Evolutionary conservation across 2,797 vertebrate species (phyloP).

Genomic region (Acrossocheilus wenchowensis): DNA sequence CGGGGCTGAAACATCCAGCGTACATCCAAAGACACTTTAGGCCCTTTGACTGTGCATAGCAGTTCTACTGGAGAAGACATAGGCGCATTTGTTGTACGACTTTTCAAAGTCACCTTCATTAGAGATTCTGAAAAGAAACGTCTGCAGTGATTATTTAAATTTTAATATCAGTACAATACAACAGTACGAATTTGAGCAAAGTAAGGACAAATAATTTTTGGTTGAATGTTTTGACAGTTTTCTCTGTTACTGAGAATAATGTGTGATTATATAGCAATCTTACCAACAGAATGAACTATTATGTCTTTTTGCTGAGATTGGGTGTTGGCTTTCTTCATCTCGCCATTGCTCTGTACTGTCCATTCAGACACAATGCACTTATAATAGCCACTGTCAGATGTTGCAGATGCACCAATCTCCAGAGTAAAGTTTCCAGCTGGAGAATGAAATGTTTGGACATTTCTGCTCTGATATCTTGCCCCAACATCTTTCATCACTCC

Average conservation of each 20-base stretch:
- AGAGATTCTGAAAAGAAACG: conserved; percentile 62
- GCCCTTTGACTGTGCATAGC: conserved; percentile 67
- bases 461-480: conserved; percentile 48
- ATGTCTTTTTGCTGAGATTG: conserved; percentile 61
- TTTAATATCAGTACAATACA: not conserved
- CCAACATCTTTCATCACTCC: conserved; percentile 65
- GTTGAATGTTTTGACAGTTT: not conserved
- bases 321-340: conserved; percentile 59
- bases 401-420: conserved; percentile 68
- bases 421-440: conserved; percentile 65
- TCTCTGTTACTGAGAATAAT: not conserved
- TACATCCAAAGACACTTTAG: conserved; percentile 65
- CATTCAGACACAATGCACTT: conserved; percentile 83
- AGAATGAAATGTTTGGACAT: conserved; percentile 61
- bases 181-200: not conserved
- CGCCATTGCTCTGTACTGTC: conserved; percentile 61
- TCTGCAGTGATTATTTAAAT: not conserved
- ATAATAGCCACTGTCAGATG: conserved; percentile 78
- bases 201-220: not conserved
- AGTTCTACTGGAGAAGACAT: conserved; percentile 62
- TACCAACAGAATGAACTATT: conserved; percentile 68
- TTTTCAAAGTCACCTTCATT: conserved; percentile 62
- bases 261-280: conserved; percentile 23
- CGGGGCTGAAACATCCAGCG: conserved; percentile 70
- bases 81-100: conserved; percentile 32